Evolutionary conservation across 2,113 vertebrate genomes (phyloP), one percentile per base, ranked within the genome.

Genomic region (Gulo gulo): DNA sequence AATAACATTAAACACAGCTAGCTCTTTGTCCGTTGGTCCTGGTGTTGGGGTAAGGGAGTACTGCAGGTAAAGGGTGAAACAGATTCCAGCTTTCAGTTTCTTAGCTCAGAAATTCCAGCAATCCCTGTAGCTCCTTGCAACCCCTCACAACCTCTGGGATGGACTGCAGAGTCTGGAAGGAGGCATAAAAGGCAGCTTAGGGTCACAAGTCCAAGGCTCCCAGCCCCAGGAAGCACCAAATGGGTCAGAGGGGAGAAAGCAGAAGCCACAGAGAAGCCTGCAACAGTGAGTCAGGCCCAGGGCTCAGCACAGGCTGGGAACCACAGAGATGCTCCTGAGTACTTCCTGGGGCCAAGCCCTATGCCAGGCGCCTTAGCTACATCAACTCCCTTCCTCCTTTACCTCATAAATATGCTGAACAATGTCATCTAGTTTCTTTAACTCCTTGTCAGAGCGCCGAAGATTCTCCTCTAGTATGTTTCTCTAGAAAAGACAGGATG

Each of bases 351-450:
- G 26, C 52, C 52, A 39, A 34, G 61, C 31, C 67, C 39, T 76
- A 12, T 61, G 45, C 50, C 91, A 91, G n/a, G 34, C 23, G 1
- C 61, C 39, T 82, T 78, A 69, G 39, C 31, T 14, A 2, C 23
- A 39, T 71, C 61, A 31, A n/a, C 39, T 80, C 95, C 73, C 55
- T 69, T 31, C 67, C 59, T 63, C 79, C 31, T 88, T 98, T 97
- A 99, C 99, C 99, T 99, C 98, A 92, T 99, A 98, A 95, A 99
- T 98, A 84, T 98, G 98, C 91, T 99, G 99, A 55, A 99, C 98
- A 91, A 99, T 98, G 47, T 98, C 96, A 97, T 99, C 99, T 81
- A 99, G 97, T 90, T 99, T 98, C 93, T 98, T 98, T 29, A 99
- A 98, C 93, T 99, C 99, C 7, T 98, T 98, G 84, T 99, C 99